Conservation (phyloP, 2,888 invertebrate genomes). For the Poecilobothrus nobilitatus region DNA sequence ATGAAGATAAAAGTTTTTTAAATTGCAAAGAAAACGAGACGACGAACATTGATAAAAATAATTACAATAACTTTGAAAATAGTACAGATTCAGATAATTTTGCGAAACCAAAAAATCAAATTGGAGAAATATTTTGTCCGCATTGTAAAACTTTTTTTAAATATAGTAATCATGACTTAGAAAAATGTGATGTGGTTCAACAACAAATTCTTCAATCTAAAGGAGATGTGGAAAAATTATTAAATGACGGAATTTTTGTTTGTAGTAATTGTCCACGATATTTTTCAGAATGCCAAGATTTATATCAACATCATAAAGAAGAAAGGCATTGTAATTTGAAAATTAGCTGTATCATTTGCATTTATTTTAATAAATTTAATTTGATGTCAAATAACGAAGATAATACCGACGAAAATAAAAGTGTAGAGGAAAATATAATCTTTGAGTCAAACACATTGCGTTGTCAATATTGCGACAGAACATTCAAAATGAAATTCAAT, state of each 20-base stretch:
- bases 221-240: neutral
- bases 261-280: neutral
- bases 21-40: neutral
- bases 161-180: neutral
- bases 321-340: neutral
- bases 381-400: too few species aligned
- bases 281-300: neutral
- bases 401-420: neutral
- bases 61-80: too few species aligned
- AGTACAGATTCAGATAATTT: neutral
- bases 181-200: neutral
- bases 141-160: neutral
- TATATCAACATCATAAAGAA: neutral
- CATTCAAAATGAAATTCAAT: neutral
- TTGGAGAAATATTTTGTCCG: neutral
- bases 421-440: neutral
- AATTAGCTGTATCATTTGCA: too few species aligned
- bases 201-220: neutral
- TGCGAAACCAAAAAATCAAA: neutral
- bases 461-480: neutral
- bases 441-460: too few species aligned
- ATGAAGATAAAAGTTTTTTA: neutral
- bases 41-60: neutral
- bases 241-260: neutral
- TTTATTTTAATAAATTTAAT: too few species aligned